Evolutionary conservation across 2,888 invertebrate genomes (phyloP).

Genomic region (Dolichopus griseipennis): DNA sequence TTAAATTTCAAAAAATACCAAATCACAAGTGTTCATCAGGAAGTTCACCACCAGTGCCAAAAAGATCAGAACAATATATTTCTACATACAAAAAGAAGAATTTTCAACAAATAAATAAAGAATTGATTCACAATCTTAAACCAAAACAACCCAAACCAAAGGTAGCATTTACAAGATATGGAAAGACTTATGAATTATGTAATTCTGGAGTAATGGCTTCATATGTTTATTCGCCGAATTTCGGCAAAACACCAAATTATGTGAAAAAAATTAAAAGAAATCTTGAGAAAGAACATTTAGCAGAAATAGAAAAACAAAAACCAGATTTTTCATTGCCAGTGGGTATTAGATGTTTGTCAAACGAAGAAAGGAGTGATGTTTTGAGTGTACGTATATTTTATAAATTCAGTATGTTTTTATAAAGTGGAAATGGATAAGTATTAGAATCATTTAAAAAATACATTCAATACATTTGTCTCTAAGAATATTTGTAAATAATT

Average conservation of each 20-base stretch:
- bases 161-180: slow-evolving; percentile 54
- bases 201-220: slow-evolving; percentile 59
- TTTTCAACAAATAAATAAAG: slow-evolving; percentile 52
- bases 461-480: too few relatives aligned
- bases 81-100: slow-evolving; percentile 28
- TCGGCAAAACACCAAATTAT: slow-evolving; percentile 64
- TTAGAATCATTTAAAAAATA: too few relatives aligned
- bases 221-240: slow-evolving; percentile 55
- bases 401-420: too few relatives aligned
- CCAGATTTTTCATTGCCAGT: too few relatives aligned
- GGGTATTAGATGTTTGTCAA: too few relatives aligned
- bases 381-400: too few relatives aligned
- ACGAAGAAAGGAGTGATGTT: too few relatives aligned
- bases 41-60: slow-evolving; percentile 46
- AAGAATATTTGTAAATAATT: too few relatives aligned
- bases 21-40: slow-evolving; percentile 34
- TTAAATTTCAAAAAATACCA: slow-evolving; percentile 37
- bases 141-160: slow-evolving; percentile 50
- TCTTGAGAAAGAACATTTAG: too few relatives aligned
- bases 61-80: slow-evolving; percentile 24
- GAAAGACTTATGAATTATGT: slow-evolving; percentile 53
- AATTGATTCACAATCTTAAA: slow-evolving; percentile 47
- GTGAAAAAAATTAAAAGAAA: slow-evolving; percentile 33
- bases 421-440: too few relatives aligned
- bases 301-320: too few relatives aligned